phyloP scores from a whole-genome alignment of 2,888 invertebrate species.

The Octonoba sinensis region DNA sequence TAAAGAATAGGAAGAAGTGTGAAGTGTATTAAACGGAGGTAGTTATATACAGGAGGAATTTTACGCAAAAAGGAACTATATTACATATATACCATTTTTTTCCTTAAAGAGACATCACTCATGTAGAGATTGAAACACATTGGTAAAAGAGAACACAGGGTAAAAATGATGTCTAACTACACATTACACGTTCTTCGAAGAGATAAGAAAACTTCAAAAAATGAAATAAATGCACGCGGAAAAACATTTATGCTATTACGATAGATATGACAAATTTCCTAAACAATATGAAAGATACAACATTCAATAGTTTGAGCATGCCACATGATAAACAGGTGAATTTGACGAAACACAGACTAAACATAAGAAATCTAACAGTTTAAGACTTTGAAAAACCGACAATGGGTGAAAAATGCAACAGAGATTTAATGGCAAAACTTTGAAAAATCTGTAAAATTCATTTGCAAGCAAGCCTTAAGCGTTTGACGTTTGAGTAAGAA shows the following conservation, averaged over 20 bases:
- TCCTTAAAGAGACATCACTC: slow-evolving; percentile 42
- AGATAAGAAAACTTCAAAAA: slow-evolving; percentile 54
- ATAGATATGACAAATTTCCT: slow-evolving; percentile 54
- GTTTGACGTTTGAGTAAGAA: too few relatives aligned
- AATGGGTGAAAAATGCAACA: slow-evolving; percentile 38
- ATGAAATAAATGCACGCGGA: slow-evolving; percentile 59
- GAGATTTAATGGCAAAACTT: slow-evolving; percentile 46
- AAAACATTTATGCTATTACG: slow-evolving; percentile 59
- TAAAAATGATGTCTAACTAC: slow-evolving; percentile 59
- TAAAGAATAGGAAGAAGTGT: slow-evolving; percentile 13
- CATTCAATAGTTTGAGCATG: slow-evolving; percentile 64
- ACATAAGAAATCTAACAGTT: slow-evolving; percentile 46
- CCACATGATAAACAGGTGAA: slow-evolving; percentile 61
- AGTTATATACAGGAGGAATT: slow-evolving; percentile 45
- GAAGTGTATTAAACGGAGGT: slow-evolving; percentile 33
- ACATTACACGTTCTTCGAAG: slow-evolving; percentile 49
- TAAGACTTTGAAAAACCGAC: slow-evolving; percentile 49
- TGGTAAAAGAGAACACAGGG: slow-evolving; percentile 59
- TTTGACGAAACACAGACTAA: slow-evolving; percentile 58
- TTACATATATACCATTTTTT: slow-evolving; percentile 44
- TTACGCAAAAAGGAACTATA: slow-evolving; percentile 61
- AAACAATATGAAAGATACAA: slow-evolving; percentile 63
- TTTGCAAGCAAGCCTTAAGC: not conserved
- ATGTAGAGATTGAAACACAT: slow-evolving; percentile 56
- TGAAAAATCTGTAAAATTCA: slow-evolving; percentile 35